Evolutionary conservation across 2,888 invertebrate genomes (phyloP), one percentile per base, ranked within the genome.

Genomic region (Euclidia mi): DNA sequence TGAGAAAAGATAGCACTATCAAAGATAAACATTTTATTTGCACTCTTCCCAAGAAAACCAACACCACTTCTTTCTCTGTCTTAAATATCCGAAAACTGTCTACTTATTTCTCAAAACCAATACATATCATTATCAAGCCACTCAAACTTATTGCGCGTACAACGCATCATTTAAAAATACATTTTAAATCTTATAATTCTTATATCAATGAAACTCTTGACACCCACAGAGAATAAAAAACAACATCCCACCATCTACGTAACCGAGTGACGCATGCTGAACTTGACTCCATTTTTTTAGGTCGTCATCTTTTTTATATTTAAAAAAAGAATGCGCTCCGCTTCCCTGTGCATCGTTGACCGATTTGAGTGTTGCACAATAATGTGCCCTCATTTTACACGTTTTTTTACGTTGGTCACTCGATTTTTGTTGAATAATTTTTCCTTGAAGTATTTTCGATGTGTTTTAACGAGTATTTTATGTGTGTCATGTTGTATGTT

Each of bases 271-370:
- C 78, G 78, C 75, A 76, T 78, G 68, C 64, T 82, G 90, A 91
- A 90, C 91, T 91, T 91, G 91, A 86, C 90, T 90, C 62, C 64
- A 49, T 81, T 76, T 82, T 87, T 87, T 83, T 79, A 71, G 84
- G 81, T 76, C 81, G 76, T 59, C 63, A 31, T 56, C 42, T 64
- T 58, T 64, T 65, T 62, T 71, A 69, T 62, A 74, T 75, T 76
- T 71, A 74, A 72, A 76, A 63, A 65, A 67, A 12, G 17, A 46
- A 15, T 29, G 2, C 29, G 59, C 0, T 34, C 48, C 56, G 48
- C 49, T 68, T 56, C 57, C 60, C 72, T 50, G 67, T 66, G 65
- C 10, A 46, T 35, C 57, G 46, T 46, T 74, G 74, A 66, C 71
- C 74, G 68, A 71, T 65, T 60, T 71, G 62, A 61, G n/a, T 7